A percentile compares a stretch with the other conserved stretches of the same genome.
phyloP scores from a whole-genome alignment of 2,888 invertebrate genomes.

The Chelonus formosanus region DNA sequence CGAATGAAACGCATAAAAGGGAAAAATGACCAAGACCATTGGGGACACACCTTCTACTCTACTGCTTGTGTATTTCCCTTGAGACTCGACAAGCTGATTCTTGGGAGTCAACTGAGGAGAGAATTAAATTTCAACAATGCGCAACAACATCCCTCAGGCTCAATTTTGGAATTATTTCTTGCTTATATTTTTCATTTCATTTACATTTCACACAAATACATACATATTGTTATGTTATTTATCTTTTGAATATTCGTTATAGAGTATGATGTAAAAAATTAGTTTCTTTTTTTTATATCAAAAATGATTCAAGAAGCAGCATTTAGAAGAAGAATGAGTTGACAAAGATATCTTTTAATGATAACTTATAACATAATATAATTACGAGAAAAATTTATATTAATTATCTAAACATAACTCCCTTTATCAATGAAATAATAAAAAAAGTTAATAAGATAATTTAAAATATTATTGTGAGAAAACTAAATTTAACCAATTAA shows the following conservation, averaged over 20 bases:
- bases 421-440: background rate
- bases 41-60: conserved; percentile 38
- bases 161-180: background rate
- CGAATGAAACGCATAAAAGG: conserved; percentile 62
- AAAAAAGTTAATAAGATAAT: background rate
- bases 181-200: no score
- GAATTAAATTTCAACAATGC: conserved; percentile 58
- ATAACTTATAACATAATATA: no score
- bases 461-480: background rate
- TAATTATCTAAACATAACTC: background rate
- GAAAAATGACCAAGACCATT: conserved; percentile 58
- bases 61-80: conserved; percentile 29
- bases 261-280: no score
- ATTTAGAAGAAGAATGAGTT: no score
- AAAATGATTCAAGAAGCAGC: no score
- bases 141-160: background rate
- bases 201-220: no score
- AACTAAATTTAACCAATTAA: no score
- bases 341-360: no score
- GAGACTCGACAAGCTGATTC: conserved; percentile 32
- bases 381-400: no score
- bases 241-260: no score
- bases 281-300: no score
- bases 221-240: no score
- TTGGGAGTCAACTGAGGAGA: conserved; percentile 20